A percentile compares a stretch with the other conserved stretches of the same genome.
Evolutionary conservation across 2,888 invertebrate genomes (phyloP).

Genomic region (Dioctria linearis): DNA sequence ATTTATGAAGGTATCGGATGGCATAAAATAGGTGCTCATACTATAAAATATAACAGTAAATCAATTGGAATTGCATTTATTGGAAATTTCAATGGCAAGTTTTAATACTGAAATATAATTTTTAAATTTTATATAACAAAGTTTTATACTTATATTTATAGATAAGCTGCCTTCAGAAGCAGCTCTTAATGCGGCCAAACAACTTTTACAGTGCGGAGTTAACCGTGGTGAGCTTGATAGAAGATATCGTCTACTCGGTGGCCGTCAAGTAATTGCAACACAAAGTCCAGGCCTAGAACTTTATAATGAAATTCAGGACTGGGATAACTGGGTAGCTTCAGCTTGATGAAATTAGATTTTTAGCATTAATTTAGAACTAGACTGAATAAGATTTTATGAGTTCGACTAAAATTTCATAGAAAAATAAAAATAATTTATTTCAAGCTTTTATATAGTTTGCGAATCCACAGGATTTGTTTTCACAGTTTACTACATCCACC

Average conservation of each 20-base stretch:
- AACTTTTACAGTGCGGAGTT: slow-evolving; percentile 71
- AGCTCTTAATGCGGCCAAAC: slow-evolving; percentile 69
- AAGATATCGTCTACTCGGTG: slow-evolving; percentile 71
- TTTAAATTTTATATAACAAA: not conserved
- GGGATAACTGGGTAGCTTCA: slow-evolving; percentile 68
- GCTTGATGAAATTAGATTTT: not conserved
- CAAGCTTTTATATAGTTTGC: too few relatives aligned
- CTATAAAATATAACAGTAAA: slow-evolving; percentile 74
- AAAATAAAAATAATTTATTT: too few relatives aligned
- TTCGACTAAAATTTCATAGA: too few relatives aligned
- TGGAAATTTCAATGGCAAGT: slow-evolving; percentile 72
- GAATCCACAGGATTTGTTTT: too few relatives aligned
- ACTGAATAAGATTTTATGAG: too few relatives aligned
- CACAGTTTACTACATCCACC: too few relatives aligned
- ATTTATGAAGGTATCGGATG: slow-evolving; percentile 79
- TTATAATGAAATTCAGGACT: slow-evolving; percentile 72
- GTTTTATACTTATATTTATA: slow-evolving; percentile 59
- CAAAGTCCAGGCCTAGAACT: slow-evolving; percentile 72
- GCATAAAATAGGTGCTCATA: slow-evolving; percentile 76
- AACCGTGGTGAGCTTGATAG: slow-evolving; percentile 68
- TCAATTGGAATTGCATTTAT: slow-evolving; percentile 78
- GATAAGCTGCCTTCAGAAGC: slow-evolving; percentile 68
- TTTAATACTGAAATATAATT: not conserved
- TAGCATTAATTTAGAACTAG: too few relatives aligned
- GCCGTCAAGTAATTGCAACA: slow-evolving; percentile 70